Evolutionary conservation across 92 coral and sea anemone species (phyloP), one percentile per base, ranked within the genome.

Genomic region (Porites lobata): DNA sequence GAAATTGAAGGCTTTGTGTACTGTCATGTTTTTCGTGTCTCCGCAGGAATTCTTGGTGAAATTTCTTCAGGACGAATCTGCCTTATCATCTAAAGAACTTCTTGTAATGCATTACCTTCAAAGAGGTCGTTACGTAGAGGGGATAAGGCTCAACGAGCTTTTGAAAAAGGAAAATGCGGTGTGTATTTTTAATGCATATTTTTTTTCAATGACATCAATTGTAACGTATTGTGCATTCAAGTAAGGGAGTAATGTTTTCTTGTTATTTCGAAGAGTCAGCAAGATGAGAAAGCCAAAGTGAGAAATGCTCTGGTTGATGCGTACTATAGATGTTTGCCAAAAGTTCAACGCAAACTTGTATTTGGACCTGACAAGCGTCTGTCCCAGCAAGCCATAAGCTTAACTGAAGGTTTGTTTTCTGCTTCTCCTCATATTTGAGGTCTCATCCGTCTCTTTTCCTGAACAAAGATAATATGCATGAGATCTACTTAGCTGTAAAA

Each of bases 91-190:
- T 69, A 86, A 84, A 74, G 99, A 97, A 78, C 93, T 97, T 8
- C 93, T 97, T 8, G 98, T 97, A 17, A 97, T 97, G 99, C 94
- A 94, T 75, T 94, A 90, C 70, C 93, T 97, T 26, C 99, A 97
- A 76, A 85, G 92, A 68, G 98, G 98, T 21, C 87, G 95, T 50
- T 96, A 94, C 74, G 96, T 97, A 1, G 96, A 97, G 67, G 99
- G 98, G 8, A 94, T 96, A 82, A 90, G 99, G 68, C 84, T 95
- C 10, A 96, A 96, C 59, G 99, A 96, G 79, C 72, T 58, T 53
- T 92, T 95, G 58, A 96, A 95, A 75, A 94, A 92, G 53, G 92
- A 88, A 26, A 80, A 87, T 18, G 72, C 77, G 94, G 99, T 96
- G 65, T 62, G 91, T 80, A 20, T 21, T 54, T 71, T 3, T 1